phyloP scores from a whole-genome alignment of 2,113 vertebrate genomes.

The Dolichotis patagonum region DNA sequence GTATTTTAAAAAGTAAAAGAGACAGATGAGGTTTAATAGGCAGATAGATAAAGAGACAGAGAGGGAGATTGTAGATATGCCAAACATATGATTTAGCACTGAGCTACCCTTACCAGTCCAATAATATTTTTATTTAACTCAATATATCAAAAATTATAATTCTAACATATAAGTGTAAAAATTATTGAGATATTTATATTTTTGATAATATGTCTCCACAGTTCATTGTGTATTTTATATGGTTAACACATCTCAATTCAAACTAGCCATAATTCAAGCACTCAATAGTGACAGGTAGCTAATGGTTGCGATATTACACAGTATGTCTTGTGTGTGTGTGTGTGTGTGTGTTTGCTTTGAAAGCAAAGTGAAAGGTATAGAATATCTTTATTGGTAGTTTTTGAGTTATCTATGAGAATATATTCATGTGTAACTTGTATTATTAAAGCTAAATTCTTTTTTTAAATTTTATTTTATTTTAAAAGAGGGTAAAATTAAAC shows the following conservation, averaged over 20 bases:
- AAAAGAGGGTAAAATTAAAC: too few species aligned
- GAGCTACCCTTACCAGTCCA: not conserved
- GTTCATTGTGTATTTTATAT: not conserved
- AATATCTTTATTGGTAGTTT: conserved; percentile 10
- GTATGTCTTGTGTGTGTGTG: not conserved
- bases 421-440: not conserved
- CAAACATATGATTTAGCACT: not conserved
- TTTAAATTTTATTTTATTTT: too few species aligned
- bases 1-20: not conserved
- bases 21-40: not conserved
- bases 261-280: not conserved
- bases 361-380: not conserved
- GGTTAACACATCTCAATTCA: not conserved
- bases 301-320: not conserved
- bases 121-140: conserved; percentile 25
- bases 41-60: not conserved
- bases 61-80: not conserved
- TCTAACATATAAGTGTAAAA: conserved; percentile 41
- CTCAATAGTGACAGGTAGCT: not conserved
- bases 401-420: conserved; percentile 22
- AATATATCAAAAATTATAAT: conserved; percentile 29
- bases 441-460: conserved; percentile 13
- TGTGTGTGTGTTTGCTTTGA: not conserved
- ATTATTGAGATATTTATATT: not conserved
- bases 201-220: not conserved